Conservation (phyloP, 2,113 vertebrate species). For the Nyctereutes procyonoides region DNA sequence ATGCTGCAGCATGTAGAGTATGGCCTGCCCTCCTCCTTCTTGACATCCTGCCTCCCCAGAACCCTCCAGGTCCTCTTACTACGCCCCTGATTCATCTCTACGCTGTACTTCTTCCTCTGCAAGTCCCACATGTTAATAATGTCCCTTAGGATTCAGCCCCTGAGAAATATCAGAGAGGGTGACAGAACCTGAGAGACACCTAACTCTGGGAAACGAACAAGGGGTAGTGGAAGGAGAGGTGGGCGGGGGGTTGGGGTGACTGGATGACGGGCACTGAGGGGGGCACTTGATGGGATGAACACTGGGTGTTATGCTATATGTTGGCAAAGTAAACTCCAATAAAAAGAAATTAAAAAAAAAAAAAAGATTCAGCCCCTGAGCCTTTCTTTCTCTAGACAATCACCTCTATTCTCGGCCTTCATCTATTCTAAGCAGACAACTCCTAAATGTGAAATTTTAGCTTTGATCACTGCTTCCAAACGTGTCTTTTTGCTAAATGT, state of each 20-base stretch:
- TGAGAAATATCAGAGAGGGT: too few species aligned
- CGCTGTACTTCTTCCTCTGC: neutral
- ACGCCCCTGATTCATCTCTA: neutral
- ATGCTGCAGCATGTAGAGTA: neutral
- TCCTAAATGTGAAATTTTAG: neutral
- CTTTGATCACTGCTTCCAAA: neutral
- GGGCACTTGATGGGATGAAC: too few species aligned
- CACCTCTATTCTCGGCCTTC: neutral
- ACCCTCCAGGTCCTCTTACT: neutral
- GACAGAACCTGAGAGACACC: too few species aligned
- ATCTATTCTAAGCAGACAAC: neutral
- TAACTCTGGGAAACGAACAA: too few species aligned
- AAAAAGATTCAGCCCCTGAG: neutral
- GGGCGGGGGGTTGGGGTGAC: too few species aligned
- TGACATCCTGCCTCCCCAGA: neutral
- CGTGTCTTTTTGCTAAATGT: neutral
- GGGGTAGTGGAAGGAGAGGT: too few species aligned
- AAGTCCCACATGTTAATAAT: accelerated
- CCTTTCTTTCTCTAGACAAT: neutral
- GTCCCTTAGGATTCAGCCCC: neutral
- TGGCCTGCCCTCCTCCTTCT: neutral
- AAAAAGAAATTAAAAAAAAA: too few species aligned
- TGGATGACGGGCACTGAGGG: too few species aligned
- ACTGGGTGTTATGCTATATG: too few species aligned
- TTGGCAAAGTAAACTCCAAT: too few species aligned